Evolutionary conservation across 2,888 invertebrate genomes (phyloP), one percentile per base, ranked within the genome.

Genomic region (Pristionchus arcanus): DNA sequence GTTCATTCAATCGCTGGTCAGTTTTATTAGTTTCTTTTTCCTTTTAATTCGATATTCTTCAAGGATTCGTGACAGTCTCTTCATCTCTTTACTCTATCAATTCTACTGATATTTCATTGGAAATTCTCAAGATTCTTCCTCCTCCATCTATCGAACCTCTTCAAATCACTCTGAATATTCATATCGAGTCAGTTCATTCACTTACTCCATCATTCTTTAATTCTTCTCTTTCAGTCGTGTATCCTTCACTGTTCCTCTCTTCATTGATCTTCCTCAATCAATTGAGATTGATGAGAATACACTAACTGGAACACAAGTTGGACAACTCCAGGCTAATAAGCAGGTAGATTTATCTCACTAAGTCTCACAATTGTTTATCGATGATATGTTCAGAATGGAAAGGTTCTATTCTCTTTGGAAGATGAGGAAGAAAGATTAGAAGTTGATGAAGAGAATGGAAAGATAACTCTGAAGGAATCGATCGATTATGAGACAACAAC

Each of bases 31-130:
- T 13, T 21, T 9, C 59, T 9, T 81, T 19, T 59, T 19, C 59
- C 28, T 68, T 68, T 11, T 5, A 5, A 0, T 25, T 68, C 84
- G 16, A 84, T 53, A 4, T 83, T 13, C 1, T 85, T 85, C 37
- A 68, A 87, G 87, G 87, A 66, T 87, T 87, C 49, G 68, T 87
- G 34, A 87, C 68, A 28, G 87, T 87, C 7, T 49, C 42, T 25
- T 66, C 87, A 21, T 28, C 87, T 16, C 49, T 87, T 2, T 59
- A 31, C 28, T 28, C 42, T 2, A 28, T 87, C 34, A 87, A 87
- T 37, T 16, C 28, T 3, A 37, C 86, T 13, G 31, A 49, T 4
- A 31, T 87, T 3, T 34, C 49, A 71, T 28, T 87, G 2, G 87
- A 87, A 2, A 71, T 87, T 7, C 11, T 31, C 5, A 49, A 68